A percentile compares a stretch with the other conserved stretches of the same genome.
Conservation (phyloP, 2,797 vertebrate genomes). For the Tinamus major region DNA sequence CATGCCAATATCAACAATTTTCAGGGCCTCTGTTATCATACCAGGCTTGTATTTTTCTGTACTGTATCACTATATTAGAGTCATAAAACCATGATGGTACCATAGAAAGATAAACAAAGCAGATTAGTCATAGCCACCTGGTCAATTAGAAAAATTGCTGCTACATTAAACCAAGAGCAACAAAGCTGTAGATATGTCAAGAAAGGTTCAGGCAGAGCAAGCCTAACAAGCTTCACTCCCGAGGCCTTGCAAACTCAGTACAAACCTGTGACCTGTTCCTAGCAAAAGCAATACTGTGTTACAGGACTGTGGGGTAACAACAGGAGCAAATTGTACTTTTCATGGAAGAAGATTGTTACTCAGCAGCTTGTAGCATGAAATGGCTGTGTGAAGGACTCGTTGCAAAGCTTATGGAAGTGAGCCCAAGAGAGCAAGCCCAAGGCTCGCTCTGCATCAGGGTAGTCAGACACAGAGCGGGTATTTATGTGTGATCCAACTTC, state of each 20-base stretch:
- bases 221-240: rapidly evolving
- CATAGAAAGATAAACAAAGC: not conserved
- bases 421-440: too few species aligned
- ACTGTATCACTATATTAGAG: not conserved
- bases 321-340: not conserved
- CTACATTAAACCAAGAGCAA: not conserved
- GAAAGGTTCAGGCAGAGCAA: not conserved
- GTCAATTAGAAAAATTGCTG: not conserved
- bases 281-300: rapidly evolving
- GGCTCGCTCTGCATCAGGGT: not conserved
- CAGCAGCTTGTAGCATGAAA: not conserved
- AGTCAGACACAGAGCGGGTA: not conserved
- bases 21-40: not conserved
- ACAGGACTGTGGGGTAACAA: not conserved
- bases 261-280: not conserved
- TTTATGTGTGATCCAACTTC: not conserved
- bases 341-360: not conserved
- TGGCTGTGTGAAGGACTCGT: not conserved
- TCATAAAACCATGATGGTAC: not conserved
- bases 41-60: not conserved
- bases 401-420: not conserved
- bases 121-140: not conserved
- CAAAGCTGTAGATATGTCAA: not conserved
- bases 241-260: not conserved
- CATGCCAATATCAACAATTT: not conserved